Base-by-base conservation (phyloP, 2,797 vertebrate genomes). In the Fringilla coelebs region DNA sequence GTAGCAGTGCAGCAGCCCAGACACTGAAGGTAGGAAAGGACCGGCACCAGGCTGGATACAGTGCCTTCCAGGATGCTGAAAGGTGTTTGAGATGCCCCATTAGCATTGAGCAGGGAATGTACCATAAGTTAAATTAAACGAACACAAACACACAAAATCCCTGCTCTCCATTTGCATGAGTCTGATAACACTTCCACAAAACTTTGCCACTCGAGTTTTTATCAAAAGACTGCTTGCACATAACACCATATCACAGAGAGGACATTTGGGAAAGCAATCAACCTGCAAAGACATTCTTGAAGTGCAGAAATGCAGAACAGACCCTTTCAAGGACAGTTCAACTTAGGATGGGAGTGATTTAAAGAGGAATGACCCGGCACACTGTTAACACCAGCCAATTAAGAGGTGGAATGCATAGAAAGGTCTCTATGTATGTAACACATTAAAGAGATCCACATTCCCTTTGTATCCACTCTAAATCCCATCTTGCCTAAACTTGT, bases 381-480 rank as follows among this genome's bases (percentile, higher is more conserved):
- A 16, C 13, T 28, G 28, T 40, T 65, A 79, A 65, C 17, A 43
- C 13, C 60, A 88, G 26, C 11, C 62, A 43, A 12, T 20, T n/a
- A 58, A 24, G 29, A 57, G 38, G 16, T 20, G 48, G 46, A 62
- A 84, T 60, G 46, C 29, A 73, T 6, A 13, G 32, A 22, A 79
- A 13, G 7, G 5, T 74, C 72, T 84, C 31, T 55, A 11, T 0
- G 0, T 9, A 51, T 0, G 0, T 9, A 80, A 52, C 40, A 34
- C 43, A 24, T 20, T 77, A 57, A 41, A 72, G 82, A 95, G 60
- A 84, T 45, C 48, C 34, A 71, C 55, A 34, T 66, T 36, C 60
- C 48, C 21, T 73, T 82, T 79, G 57, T 12, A 96, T 73, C 48
- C 65, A 94, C 76, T 74, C 94, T 96, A 93, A 76, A 95, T 17